phyloP scores from a whole-genome alignment of 2,797 vertebrate genomes.

The Pipistrellus kuhlii region DNA sequence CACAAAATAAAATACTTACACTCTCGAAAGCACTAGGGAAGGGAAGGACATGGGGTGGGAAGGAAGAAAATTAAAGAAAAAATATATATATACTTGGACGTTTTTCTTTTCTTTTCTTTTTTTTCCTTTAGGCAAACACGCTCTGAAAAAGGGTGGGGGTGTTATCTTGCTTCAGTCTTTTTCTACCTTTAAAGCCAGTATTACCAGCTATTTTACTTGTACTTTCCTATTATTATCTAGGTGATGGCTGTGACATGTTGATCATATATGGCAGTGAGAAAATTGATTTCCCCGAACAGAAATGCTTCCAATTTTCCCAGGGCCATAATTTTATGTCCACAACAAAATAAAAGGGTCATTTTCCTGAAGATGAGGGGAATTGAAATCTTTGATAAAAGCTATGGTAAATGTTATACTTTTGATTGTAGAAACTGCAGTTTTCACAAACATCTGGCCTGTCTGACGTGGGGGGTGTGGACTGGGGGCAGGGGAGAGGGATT shows the following conservation, averaged over 20 bases:
- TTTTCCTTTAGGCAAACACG: constrained; percentile 76
- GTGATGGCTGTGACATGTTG: constrained; percentile 94
- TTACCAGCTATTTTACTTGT: constrained; percentile 90
- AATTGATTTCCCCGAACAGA: constrained; percentile 98
- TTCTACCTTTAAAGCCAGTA: constrained; percentile 82
- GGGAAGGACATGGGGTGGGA: neutral
- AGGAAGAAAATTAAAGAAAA: constrained; percentile 66
- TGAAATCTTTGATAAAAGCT: constrained; percentile 96
- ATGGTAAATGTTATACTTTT: constrained; percentile 91
- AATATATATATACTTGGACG: constrained; percentile 25
- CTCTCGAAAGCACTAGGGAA: constrained; percentile 78
- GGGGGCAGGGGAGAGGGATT: constrained; percentile 39
- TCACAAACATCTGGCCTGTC: constrained; percentile 86
- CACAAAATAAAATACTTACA: constrained; percentile 77
- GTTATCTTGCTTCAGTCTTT: constrained; percentile 82
- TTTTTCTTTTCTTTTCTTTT: constrained; percentile 57
- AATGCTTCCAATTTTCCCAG: constrained; percentile 98
- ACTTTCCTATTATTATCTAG: constrained; percentile 92
- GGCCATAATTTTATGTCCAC: constrained; percentile 99
- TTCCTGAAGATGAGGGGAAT: constrained; percentile 94
- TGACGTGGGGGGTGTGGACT: constrained; percentile 68
- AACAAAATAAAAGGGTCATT: constrained; percentile 99
- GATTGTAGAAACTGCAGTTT: constrained; percentile 90
- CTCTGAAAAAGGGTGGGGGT: constrained; percentile 86
- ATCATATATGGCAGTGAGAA: constrained; percentile 95